Conservation (phyloP, 2,888 invertebrate species). For the Xylota segnis region DNA sequence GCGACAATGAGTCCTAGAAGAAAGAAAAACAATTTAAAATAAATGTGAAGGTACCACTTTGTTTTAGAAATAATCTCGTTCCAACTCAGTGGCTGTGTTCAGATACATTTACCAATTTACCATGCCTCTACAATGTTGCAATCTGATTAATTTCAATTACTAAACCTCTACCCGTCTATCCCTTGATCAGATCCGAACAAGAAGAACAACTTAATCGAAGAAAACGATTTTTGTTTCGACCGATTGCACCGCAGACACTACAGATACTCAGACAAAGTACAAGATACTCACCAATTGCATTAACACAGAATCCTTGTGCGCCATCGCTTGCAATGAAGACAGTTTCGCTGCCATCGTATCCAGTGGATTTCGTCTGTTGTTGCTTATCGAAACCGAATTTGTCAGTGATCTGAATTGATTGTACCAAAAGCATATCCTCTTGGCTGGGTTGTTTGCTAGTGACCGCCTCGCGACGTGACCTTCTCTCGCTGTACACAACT, state of each 20-base stretch:
- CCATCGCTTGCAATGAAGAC: constrained; percentile 88
- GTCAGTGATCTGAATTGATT: constrained; percentile 96
- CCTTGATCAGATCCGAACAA: constrained; percentile 9
- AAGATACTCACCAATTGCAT: constrained; percentile 83
- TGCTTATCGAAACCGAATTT: constrained; percentile 94
- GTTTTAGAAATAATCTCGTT: not conserved
- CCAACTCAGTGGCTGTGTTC: not conserved
- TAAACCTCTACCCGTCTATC: constrained; percentile 41
- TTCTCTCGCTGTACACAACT: constrained; percentile 74
- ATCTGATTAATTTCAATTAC: constrained; percentile 67
- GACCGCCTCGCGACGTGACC: constrained; percentile 80
- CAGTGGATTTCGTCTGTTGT: constrained; percentile 85
- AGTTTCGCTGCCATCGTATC: constrained; percentile 87
- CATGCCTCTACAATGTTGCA: constrained; percentile 61
- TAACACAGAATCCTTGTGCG: constrained; percentile 84
- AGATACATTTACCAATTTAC: constrained; percentile 34
- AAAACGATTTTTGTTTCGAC: constrained; percentile 61
- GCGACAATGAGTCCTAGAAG: constrained; percentile 92
- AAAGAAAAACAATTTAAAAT: not conserved
- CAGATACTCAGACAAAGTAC: not conserved
- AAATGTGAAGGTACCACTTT: too few species aligned
- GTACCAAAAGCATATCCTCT: constrained; percentile 94
- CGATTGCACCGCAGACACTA: constrained; percentile 11
- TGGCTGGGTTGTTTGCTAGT: constrained; percentile 83
- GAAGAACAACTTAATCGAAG: constrained; percentile 39